phyloP scores from a whole-genome alignment of 1,140 invertebrate genomes.

The Harlomillsia oculata region DNA sequence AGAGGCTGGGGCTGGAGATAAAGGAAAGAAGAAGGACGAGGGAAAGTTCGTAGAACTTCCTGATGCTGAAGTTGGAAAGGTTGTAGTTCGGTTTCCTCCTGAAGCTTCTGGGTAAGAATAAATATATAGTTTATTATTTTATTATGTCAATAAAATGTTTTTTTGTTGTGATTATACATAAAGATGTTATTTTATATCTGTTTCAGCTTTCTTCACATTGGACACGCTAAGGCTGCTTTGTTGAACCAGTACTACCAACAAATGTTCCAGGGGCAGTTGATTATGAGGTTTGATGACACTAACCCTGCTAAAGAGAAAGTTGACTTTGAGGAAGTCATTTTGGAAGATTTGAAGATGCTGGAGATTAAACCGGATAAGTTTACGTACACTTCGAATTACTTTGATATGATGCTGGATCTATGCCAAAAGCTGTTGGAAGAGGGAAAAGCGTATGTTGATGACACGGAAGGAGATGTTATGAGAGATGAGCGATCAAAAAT shows the following conservation, averaged over 20 bases:
- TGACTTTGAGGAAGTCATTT: conserved; percentile 93
- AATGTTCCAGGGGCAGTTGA: conserved; percentile 83
- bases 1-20: conserved; percentile 7
- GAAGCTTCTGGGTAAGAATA: conserved; percentile 80
- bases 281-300: conserved; percentile 99
- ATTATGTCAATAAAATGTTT: neutral
- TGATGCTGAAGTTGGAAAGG: conserved; percentile 56
- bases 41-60: conserved; percentile 96
- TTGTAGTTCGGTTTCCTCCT: conserved; percentile 89
- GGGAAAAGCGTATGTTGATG: conserved; percentile 89
- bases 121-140: neutral
- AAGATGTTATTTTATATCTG: conserved; percentile 28
- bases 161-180: neutral
- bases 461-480: conserved; percentile 90
- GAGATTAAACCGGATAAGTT: conserved; percentile 87
- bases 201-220: conserved; percentile 85
- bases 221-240: conserved; percentile 97
- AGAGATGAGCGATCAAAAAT: conserved; percentile 86
- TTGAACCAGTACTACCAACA: conserved; percentile 96
- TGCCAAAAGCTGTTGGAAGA: conserved; percentile 82
- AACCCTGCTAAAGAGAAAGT: conserved; percentile 98
- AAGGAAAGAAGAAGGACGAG: conserved; percentile 50
- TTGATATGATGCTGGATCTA: conserved; percentile 77
- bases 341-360: conserved; percentile 85
- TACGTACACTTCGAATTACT: conserved; percentile 94